Base-by-base conservation (phyloP, 92 coral and sea anemone species). In the Montipora capitata region DNA sequence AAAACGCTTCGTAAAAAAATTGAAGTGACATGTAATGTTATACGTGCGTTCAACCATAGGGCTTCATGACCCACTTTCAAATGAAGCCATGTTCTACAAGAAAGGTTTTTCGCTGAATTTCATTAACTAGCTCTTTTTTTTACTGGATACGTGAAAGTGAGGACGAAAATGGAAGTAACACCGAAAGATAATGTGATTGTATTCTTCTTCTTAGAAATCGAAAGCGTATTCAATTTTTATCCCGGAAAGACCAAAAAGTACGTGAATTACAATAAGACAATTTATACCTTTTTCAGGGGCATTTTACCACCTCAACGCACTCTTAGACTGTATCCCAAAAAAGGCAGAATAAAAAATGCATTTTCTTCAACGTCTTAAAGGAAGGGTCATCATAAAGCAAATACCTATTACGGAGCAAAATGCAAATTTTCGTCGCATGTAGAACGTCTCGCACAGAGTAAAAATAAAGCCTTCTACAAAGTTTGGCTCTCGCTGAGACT, bases 1-100 rank as follows among this genome's bases (percentile, higher is more conserved):
- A 73, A 48, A 44, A 73, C 77, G 13, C 76, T 71, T 71, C 54
- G 43, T 71, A 1, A 42, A 42, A 71, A 67, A 43, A 71, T 40
- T 71, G 76, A 40, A 41, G 52, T n/a, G 7, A 18, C 3, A 42
- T 42, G 15, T 42, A 7, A 42, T 43, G 48, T 71, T 27, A 27
- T 44, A 18, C 10, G n/a, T n/a, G 16, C 20, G 43, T 35, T 71
- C 7, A 16, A 7, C 7, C 16, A 42, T 66, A 8, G 10, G 42
- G 42, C 71, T 5, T 7, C 20, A 66, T 66, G 27, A 41, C 35
- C 35, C 35, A 27, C 35, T 27, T 27, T 27, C 35, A 27, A 27
- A 27, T 27, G 35, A 27, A 27, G 35, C 35, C 35, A 27, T 27
- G 35, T 27, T 27, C 35, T 27, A 27, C 35, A 27, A 27, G 35